Conservation (phyloP, 2,113 vertebrate genomes). For the Psilopogon haemacephalus region DNA sequence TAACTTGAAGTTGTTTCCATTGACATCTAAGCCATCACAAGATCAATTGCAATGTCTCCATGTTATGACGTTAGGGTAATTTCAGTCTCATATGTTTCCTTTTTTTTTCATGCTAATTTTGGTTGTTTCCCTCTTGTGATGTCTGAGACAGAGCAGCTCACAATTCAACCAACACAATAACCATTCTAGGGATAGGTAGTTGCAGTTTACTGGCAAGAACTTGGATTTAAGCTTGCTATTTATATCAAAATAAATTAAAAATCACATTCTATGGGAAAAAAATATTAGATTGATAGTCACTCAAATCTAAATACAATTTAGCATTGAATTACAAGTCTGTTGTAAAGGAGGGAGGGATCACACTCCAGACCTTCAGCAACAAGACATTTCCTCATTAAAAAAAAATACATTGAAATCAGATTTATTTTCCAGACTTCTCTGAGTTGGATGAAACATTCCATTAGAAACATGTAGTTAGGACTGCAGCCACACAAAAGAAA, state of each 20-base stretch:
- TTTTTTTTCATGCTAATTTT: constrained; percentile 42
- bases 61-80: not conserved
- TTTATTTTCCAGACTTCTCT: not conserved
- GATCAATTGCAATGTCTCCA: constrained; percentile 1
- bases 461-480: not conserved
- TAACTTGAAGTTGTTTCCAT: too few relatives aligned
- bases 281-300: not conserved
- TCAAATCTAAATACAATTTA: not conserved
- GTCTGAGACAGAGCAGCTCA: not conserved
- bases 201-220: not conserved
- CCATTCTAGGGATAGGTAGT: not conserved
- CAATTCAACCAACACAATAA: not conserved
- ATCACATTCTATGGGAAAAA: not conserved
- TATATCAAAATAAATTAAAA: not conserved
- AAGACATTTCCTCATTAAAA: not conserved
- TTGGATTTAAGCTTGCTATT: not conserved
- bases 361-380: not conserved
- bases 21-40: constrained; percentile 17
- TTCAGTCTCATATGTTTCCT: not conserved
- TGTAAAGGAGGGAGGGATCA: not conserved
- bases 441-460: not conserved
- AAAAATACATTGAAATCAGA: rapidly evolving
- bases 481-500: rapidly evolving
- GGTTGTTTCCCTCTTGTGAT: not conserved
- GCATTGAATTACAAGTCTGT: not conserved